Conservation (phyloP, 2,888 invertebrate genomes). For the Mechanitis mazaeus region DNA sequence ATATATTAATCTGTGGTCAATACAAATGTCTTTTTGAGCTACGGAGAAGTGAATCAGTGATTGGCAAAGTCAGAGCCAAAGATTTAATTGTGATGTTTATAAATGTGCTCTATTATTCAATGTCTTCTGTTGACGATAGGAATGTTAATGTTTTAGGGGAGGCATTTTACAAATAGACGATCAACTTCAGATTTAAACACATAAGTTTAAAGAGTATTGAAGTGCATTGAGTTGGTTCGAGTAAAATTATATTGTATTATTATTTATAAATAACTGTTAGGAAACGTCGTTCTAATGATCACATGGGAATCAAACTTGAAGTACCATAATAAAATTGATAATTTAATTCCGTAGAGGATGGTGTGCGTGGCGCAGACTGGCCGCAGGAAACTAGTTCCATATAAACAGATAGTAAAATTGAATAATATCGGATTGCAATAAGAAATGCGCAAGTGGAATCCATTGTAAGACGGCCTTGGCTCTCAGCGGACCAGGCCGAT, state of each 20-base stretch:
- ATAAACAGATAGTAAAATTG: constrained; percentile 68
- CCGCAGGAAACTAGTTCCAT: constrained; percentile 68
- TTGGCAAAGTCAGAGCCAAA: constrained; percentile 23
- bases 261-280: constrained; percentile 14
- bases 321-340: constrained; percentile 36
- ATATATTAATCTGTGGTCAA: neutral
- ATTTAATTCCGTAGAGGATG: constrained; percentile 52
- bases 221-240: neutral
- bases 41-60: constrained; percentile 21
- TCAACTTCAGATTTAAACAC: too few species aligned
- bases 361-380: constrained; percentile 46
- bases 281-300: constrained; percentile 7
- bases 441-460: constrained; percentile 56
- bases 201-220: too few species aligned
- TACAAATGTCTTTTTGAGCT: constrained; percentile 5
- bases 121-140: constrained; percentile 47
- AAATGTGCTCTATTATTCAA: constrained; percentile 53
- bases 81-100: constrained; percentile 45
- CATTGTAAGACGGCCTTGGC: constrained; percentile 67
- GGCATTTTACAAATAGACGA: too few species aligned
- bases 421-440: constrained; percentile 65
- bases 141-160: constrained; percentile 21
- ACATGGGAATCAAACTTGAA: constrained; percentile 21
- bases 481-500: constrained; percentile 45
- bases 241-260: neutral